Percentiles rank a stretch among this genome's conserved stretches.
phyloP scores from a whole-genome alignment of 2,797 vertebrate genomes.

The Bradypus variegatus region DNA sequence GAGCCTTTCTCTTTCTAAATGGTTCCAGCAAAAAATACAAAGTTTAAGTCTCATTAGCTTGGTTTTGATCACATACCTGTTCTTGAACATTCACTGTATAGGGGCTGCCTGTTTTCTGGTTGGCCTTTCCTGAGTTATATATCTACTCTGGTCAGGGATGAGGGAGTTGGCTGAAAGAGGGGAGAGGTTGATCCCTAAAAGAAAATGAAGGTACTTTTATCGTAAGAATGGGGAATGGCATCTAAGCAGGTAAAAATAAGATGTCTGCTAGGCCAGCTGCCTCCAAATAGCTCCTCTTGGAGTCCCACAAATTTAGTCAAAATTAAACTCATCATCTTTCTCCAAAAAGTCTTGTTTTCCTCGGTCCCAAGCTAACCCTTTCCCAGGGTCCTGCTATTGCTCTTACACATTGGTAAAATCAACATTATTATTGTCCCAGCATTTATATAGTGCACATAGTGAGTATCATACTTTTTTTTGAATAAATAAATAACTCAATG shows the following conservation, averaged over 20 bases:
- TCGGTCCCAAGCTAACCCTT: conserved; percentile 23
- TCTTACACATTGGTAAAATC: conserved; percentile 24
- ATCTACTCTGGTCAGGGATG: not conserved
- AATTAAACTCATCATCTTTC: conserved; percentile 36
- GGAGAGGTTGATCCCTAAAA: conserved; percentile 7
- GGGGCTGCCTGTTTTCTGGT: not conserved
- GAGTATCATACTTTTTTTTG: conserved; percentile 16
- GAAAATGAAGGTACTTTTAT: not conserved
- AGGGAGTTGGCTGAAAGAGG: not conserved
- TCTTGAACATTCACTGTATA: not conserved
- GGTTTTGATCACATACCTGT: not conserved
- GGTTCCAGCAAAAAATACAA: conserved; percentile 28
- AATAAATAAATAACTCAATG: conserved; percentile 33
- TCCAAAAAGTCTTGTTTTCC: conserved; percentile 23
- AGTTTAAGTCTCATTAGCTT: not conserved
- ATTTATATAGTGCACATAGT: not conserved
- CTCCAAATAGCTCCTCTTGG: not conserved
- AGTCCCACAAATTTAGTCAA: conserved; percentile 28
- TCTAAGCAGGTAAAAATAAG: conserved; percentile 23
- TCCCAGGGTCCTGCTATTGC: not conserved
- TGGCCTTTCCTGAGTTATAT: not conserved
- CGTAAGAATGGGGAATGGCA: not conserved
- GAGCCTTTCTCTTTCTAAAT: conserved; percentile 1
- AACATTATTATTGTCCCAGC: not conserved
- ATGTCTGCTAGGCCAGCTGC: not conserved